Conservation (phyloP, 2,888 invertebrate species). For the Automeris io region DNA sequence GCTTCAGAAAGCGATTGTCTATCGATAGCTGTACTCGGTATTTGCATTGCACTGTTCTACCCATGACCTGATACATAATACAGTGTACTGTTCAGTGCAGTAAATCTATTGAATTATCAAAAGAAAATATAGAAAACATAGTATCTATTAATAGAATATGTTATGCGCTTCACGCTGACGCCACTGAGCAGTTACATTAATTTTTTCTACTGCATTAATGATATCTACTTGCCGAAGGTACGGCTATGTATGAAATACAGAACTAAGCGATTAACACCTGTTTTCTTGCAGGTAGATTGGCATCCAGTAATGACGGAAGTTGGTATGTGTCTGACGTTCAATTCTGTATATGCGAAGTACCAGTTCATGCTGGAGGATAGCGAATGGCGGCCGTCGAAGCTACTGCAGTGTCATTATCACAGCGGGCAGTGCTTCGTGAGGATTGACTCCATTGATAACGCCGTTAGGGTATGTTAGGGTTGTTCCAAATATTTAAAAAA, state of each 20-base stretch:
- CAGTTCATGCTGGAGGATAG: slow-evolving; percentile 41
- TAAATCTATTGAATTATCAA: no score
- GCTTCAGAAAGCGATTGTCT: no score
- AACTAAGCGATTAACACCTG: not conserved
- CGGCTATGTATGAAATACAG: not conserved
- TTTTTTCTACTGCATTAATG: no score
- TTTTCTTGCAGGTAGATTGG: slow-evolving; percentile 44
- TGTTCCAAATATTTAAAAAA: not conserved
- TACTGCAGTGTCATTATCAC: slow-evolving; percentile 69
- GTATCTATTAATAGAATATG: no score
- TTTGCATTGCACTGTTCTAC: no score
- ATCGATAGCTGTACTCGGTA: no score
- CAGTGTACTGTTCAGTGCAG: no score
- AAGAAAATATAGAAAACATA: no score
- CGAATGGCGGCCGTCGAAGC: slow-evolving; percentile 29
- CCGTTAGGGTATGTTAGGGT: slow-evolving; percentile 47
- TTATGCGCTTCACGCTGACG: no score
- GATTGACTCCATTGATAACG: slow-evolving; percentile 56
- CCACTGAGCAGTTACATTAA: no score
- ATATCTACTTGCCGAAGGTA: no score
- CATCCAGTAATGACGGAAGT: slow-evolving; percentile 67
- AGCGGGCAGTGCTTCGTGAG: slow-evolving; percentile 66
- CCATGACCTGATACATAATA: no score
- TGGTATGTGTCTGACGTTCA: slow-evolving; percentile 62
- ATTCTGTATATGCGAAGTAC: slow-evolving; percentile 57